phyloP scores from a whole-genome alignment of 2,113 vertebrate species.

The Sturnus vulgaris region DNA sequence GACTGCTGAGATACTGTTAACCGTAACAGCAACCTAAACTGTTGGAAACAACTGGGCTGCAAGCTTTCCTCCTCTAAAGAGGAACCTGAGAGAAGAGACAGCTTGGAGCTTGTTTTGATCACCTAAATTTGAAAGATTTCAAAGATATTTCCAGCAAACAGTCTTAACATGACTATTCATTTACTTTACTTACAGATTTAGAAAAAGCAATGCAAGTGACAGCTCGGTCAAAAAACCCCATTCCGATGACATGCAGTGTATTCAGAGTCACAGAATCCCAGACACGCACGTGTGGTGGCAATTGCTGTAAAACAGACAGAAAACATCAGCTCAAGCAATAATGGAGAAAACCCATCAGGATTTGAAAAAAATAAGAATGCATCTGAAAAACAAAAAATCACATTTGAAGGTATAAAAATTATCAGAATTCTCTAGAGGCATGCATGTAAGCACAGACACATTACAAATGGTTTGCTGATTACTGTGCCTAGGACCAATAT shows the following conservation, averaged over 20 bases:
- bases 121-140: background rate
- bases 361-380: background rate
- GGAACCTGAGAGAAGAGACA: background rate
- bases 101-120: background rate
- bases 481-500: background rate
- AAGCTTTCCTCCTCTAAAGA: background rate
- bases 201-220: conserved; percentile 96
- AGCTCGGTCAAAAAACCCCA: conserved; percentile 91
- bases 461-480: background rate
- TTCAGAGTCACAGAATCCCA: conserved; percentile 98
- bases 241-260: conserved; percentile 92
- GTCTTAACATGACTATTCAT: background rate
- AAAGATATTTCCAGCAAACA: background rate
- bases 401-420: background rate
- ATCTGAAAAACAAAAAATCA: background rate
- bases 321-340: background rate
- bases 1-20: background rate
- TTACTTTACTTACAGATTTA: conserved; percentile 89
- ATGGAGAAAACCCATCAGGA: background rate
- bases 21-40: background rate
- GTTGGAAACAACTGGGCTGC: background rate
- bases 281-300: conserved; percentile 93
- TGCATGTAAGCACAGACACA: background rate
- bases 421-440: background rate
- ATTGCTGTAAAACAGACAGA: conserved; percentile 74